phyloP scores from a whole-genome alignment of 2,888 invertebrate genomes.

The Mimumesa dahlbomi region DNA sequence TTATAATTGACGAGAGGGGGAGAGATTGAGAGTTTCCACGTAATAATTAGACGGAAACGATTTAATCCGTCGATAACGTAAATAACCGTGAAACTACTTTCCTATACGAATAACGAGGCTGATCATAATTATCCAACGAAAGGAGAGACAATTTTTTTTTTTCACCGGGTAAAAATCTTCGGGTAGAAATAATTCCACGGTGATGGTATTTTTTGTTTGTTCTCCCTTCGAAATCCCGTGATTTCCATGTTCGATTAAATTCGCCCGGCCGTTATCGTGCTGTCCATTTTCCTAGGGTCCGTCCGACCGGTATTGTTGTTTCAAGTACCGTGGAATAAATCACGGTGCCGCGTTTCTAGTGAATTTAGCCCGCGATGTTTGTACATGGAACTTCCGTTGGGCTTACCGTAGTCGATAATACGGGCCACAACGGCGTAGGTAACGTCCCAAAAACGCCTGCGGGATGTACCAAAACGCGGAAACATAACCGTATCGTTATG shows the following conservation, averaged over 20 bases:
- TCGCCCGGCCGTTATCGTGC: conserved; percentile 22
- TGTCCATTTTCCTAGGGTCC: conserved; percentile 11
- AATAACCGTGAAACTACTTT: too few species aligned
- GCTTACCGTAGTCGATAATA: conserved; percentile 29
- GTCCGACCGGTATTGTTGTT: conserved; percentile 5
- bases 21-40: too few species aligned
- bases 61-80: too few species aligned
- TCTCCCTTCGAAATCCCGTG: too few species aligned
- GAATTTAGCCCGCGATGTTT: conserved; percentile 28
- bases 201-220: too few species aligned
- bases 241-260: conserved; percentile 25
- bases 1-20: too few species aligned
- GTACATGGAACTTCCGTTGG: conserved; percentile 11
- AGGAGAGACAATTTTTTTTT: too few species aligned
- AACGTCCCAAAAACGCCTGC: conserved; percentile 44
- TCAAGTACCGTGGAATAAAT: conserved; percentile 10
- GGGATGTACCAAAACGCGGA: conserved; percentile 27
- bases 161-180: too few species aligned
- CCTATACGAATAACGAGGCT: too few species aligned
- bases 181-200: too few species aligned
- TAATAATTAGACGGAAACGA: too few species aligned
- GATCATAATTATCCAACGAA: too few species aligned
- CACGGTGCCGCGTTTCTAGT: conserved; percentile 2
- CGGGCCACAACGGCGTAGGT: conserved; percentile 19
- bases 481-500: conserved; percentile 58